Base-by-base conservation (phyloP, 2,113 vertebrate genomes). In the Prochilodus magdalenae region DNA sequence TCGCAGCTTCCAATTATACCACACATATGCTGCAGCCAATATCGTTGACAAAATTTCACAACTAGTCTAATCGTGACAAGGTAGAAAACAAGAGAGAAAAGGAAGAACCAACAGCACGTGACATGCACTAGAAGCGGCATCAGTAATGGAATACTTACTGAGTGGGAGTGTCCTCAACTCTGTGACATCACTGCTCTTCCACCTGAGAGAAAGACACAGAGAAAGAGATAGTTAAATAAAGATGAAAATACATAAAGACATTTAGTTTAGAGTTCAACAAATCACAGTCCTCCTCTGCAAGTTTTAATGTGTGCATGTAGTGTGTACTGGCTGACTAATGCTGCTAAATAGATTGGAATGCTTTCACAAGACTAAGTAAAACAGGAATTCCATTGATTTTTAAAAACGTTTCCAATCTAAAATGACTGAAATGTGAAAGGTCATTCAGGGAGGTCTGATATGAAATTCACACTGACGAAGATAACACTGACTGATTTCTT, bases 181-280 rank as follows among this genome's bases (percentile, higher is more conserved):
- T 94, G 94, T 93, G 94, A 94, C 96, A 97, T 95, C 89, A 95
- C 95, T 94, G 91, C 92, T 95, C 87, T 85, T 91, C 92, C 94
- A 95, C 89, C 97, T 97, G 94, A 82, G 91, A 92, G 3, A 92
- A 89, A 92, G 91, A 83, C 88, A 92, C 85, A 90, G 84, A 89
- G 29, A 85, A 79, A 84, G 73, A 62, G 80, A 81, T 80, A 90
- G 84, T 40, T 66, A 66, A 27, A 55, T 4, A 8, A 4, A 16
- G 36, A 6, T n/a, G n/a, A n/a, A n/a, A n/a, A n/a, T n/a, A n/a
- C n/a, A n/a, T n/a, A n/a, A n/a, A n/a, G n/a, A n/a, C n/a, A n/a
- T n/a, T n/a, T n/a, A n/a, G n/a, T n/a, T n/a, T 4, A 44, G 1
- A 44, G 57, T 72, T 49, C 62, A 72, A 62, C 18, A 49, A 14